Base-by-base conservation (phyloP, 2,797 vertebrate species). In the Rhabdophis nuchalis region DNA sequence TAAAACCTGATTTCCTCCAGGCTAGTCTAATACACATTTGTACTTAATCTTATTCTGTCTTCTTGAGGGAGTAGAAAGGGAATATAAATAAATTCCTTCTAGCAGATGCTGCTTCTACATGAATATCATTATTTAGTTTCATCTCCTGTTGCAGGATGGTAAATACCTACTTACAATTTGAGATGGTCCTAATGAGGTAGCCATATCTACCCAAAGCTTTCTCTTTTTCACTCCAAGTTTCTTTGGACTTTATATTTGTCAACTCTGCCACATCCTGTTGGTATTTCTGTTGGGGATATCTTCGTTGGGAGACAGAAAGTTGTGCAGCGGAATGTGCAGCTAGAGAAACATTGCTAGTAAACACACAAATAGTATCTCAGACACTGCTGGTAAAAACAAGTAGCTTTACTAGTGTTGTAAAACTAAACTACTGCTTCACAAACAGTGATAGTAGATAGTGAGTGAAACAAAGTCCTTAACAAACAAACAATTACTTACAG, bases 81-180 rank as follows among this genome's bases (percentile, higher is more conserved):
- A 95, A 95, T 27, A 60, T 94, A 92, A 77, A 82, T 94, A 91
- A 64, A 58, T 87, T 91, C 91, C 86, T 95, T 91, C 92, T 0
- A 0, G 36, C 87, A 88, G 93, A 27, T 93, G 94, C 50, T 96
- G 91, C 94, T 95, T 93, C 82, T 92, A 61, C 32, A 0, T 16
- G 91, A 95, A 86, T 93, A 93, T 94, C 93, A 92, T 68, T 36
- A 64, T 94, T 92, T 95, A 95, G 93, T 89, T 93, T 95, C 91
- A 93, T 93, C 94, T 91, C 57, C 58, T 46, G 36, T 0, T 92
- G 93, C 93, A n/a, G 52, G 88, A 89, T 90, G 64, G 16, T 50
- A 85, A 94, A 90, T 91, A n/a, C 8, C 93, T 92, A 93, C 93
- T 94, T 93, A 95, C 93, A 93, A 82, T 41, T 82, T 46, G 72